Base-by-base conservation (phyloP, 2,888 invertebrate species). In the Hoplodrina blanda region DNA sequence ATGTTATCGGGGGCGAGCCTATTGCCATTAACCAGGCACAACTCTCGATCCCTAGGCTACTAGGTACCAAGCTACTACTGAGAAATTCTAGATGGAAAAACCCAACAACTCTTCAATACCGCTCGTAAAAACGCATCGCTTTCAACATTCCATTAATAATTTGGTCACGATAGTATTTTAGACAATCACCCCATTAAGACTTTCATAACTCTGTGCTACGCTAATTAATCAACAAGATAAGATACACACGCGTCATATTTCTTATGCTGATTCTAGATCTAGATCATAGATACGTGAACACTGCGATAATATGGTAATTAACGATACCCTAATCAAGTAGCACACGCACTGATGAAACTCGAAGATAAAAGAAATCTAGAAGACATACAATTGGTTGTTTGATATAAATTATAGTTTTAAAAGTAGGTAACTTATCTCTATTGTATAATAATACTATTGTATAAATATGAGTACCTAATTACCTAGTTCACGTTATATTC, bases 121-220 rank as follows among this genome's bases (percentile, higher is more conserved):
- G n/a, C n/a, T n/a, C n/a, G n/a, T n/a, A n/a, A n/a, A n/a, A n/a
- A n/a, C n/a, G n/a, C n/a, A n/a, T n/a, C n/a, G n/a, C 17, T 33
- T 75, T 44, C 1, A 50, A 33, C 13, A 65, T 53, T 53, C 20
- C 11, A 37, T n/a, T 50, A 20, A 7, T 41, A 73, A 19, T 11
- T 33, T 49, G 37, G n/a, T 74, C 41, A 55, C 19, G n/a, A 30
- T 54, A 20, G 1, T 74, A 17, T n/a, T 15, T 17, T 33, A 66
- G n/a, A 50, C 33, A 25, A 68, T 37, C 33, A 25, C 15, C 15
- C 8, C 13, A 68, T 44, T 68, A 55, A 2, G 15, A 41, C 33
- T 4, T 19, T 25, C 41, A 49, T 67, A 71, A 44, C 76, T 67
- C 49, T 50, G 76, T 55, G 68, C 50, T 44, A 71, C 50, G 68